phyloP scores from a whole-genome alignment of 2,113 vertebrate genomes.

The Trichechus manatus region DNA sequence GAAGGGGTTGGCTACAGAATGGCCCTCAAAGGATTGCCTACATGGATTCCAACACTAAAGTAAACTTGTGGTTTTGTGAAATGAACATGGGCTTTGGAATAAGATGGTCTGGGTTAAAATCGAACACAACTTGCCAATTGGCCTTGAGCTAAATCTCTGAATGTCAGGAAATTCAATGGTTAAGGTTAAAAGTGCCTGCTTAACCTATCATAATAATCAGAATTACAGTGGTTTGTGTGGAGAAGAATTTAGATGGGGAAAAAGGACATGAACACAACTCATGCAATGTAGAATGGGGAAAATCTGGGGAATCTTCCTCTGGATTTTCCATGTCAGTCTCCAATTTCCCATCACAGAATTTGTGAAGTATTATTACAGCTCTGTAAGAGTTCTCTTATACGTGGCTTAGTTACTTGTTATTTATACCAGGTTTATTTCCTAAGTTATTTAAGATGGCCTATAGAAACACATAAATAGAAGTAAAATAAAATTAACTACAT shows the following conservation, averaged over 20 bases:
- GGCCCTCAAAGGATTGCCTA: neutral
- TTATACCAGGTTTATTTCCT: neutral
- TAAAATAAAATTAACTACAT: neutral
- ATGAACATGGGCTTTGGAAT: neutral
- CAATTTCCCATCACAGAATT: neutral
- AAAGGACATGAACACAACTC: neutral
- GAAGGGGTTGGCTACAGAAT: neutral
- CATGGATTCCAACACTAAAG: neutral
- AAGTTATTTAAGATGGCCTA: neutral
- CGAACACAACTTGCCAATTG: neutral
- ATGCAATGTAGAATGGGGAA: neutral
- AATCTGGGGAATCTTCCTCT: neutral
- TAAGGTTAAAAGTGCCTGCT: neutral
- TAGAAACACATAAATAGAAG: neutral
- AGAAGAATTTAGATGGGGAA: neutral
- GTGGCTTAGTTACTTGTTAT: neutral
- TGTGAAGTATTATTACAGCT: neutral
- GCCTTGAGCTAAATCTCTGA: neutral
- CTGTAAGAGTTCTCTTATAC: neutral
- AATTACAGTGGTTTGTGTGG: neutral
- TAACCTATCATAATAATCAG: neutral
- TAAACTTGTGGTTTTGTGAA: neutral
- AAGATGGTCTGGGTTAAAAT: neutral
- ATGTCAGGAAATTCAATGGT: neutral
- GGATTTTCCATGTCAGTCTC: neutral